Percentiles rank a stretch among this genome's conserved stretches.
Conservation (phyloP, 1,140 invertebrate species). For the Penaeus indicus region DNA sequence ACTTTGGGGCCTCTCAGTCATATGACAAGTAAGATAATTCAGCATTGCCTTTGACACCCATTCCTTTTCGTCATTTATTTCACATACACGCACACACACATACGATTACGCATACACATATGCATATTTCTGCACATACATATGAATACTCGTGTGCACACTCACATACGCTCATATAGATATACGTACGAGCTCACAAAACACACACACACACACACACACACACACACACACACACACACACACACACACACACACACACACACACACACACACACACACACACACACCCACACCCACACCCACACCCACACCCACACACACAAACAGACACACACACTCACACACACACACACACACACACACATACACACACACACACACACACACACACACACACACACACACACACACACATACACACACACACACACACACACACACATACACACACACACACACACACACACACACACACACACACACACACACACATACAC, state of each 20-base stretch:
- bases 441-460: not conserved
- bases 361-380: not conserved
- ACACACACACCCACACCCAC: not conserved
- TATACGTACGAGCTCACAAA: not conserved
- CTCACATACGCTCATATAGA: not conserved
- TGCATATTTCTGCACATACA: not conserved
- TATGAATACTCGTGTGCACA: not conserved
- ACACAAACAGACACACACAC: not conserved
- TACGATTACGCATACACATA: not conserved
- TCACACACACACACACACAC: not conserved
- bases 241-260: not conserved
- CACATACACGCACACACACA: not conserved
- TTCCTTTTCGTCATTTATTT: not conserved
- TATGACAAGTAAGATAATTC: too few relatives aligned
- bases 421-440: not conserved
- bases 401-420: not conserved
- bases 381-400: not conserved
- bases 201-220: not conserved
- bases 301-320: not conserved
- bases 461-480: not conserved
- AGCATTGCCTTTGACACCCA: not conserved
- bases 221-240: not conserved
- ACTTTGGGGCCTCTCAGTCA: too few relatives aligned
- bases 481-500: constrained; percentile 1
- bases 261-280: not conserved